Percentiles rank a stretch among this genome's conserved stretches.
phyloP scores from a whole-genome alignment of 2,113 vertebrate species.

The Paradisaea rubra region DNA sequence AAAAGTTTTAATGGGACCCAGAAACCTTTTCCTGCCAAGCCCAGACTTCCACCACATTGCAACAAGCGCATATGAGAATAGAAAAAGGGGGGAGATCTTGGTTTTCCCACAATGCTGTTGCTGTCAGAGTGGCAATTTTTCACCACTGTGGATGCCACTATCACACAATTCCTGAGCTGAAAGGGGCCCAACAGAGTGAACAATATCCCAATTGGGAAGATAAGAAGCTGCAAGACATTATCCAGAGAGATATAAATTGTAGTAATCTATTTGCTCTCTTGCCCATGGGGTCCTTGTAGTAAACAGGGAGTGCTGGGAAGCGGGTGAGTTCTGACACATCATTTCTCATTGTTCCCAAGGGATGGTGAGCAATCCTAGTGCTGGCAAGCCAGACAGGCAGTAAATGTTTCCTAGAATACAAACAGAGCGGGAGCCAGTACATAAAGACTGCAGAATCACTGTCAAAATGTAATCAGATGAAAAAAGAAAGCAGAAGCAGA shows the following conservation, averaged over 20 bases:
- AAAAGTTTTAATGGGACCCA: background rate
- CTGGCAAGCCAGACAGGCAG: slow-evolving; percentile 32
- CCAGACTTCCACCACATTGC: background rate
- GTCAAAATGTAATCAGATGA: background rate
- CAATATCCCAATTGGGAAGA: slow-evolving; percentile 14
- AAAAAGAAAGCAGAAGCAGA: background rate
- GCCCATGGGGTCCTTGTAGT: slow-evolving; percentile 25
- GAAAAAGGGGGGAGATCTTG: background rate
- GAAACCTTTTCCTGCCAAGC: background rate
- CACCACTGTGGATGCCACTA: background rate
- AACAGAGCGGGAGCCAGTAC: background rate
- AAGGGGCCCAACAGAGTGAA: slow-evolving; percentile 12
- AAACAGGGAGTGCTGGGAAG: slow-evolving; percentile 37
- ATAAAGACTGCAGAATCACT: slow-evolving; percentile 11
- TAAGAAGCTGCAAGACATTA: slow-evolving; percentile 37
- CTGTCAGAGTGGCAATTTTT: background rate
- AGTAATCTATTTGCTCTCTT: slow-evolving; percentile 49
- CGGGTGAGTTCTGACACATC: slow-evolving; percentile 35
- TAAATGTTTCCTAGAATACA: slow-evolving; percentile 52
- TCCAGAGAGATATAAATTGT: slow-evolving; percentile 49
- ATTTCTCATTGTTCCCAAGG: slow-evolving; percentile 47
- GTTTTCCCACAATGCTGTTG: background rate
- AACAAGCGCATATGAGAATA: background rate
- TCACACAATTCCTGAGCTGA: background rate
- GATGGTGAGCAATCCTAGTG: slow-evolving; percentile 10